Conservation (phyloP, 2,113 vertebrate genomes). For the Platanista minor region DNA sequence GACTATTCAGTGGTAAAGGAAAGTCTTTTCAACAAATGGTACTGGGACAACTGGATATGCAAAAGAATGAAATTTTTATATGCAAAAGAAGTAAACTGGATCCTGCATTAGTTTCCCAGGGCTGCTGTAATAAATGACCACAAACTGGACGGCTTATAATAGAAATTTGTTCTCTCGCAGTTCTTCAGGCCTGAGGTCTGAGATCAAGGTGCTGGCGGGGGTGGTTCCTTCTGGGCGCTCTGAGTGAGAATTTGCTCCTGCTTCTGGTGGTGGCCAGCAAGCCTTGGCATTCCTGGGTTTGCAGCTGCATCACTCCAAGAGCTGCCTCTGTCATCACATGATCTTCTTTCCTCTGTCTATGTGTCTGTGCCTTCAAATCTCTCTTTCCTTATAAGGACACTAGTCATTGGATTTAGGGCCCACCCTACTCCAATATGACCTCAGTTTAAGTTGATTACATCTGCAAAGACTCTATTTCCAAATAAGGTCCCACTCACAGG, state of each 20-base stretch:
- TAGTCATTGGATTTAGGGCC: background rate
- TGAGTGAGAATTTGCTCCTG: background rate
- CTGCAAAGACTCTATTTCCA: background rate
- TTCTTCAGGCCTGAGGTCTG: no score
- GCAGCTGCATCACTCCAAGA: background rate
- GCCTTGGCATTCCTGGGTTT: background rate
- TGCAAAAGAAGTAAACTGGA: background rate
- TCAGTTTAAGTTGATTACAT: background rate
- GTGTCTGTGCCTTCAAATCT: background rate
- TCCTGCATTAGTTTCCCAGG: background rate
- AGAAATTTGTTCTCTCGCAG: background rate
- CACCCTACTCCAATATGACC: background rate
- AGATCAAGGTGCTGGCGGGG: background rate
- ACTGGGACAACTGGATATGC: background rate
- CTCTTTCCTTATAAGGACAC: background rate
- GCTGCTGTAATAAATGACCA: no score
- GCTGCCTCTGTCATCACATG: background rate
- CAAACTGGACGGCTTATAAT: accelerated
- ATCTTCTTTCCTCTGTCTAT: background rate
- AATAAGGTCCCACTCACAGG: background rate
- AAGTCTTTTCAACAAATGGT: background rate
- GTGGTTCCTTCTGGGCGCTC: background rate
- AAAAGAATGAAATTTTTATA: no score
- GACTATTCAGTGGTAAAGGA: no score
- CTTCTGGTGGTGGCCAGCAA: background rate